phyloP scores from a whole-genome alignment of 2,113 vertebrate genomes.

The Gobiocypris rarus region DNA sequence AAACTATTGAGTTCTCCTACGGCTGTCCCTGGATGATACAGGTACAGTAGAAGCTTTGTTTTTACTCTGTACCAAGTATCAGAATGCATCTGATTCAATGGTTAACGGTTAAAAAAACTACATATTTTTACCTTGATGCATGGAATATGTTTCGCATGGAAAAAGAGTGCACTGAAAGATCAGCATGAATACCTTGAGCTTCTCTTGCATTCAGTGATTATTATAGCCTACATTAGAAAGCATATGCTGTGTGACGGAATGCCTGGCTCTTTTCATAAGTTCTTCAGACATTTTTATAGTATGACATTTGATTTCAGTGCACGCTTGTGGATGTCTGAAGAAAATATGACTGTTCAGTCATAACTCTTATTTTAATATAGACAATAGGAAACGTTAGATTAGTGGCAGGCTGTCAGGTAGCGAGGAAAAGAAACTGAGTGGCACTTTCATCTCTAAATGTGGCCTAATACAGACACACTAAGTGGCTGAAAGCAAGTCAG shows the following conservation, averaged over 20 bases:
- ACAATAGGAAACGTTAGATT: background rate
- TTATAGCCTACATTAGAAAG: background rate
- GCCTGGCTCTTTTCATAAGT: conserved; percentile 11
- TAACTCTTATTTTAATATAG: background rate
- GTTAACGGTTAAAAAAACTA: background rate
- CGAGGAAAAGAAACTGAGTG: background rate
- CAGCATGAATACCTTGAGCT: background rate
- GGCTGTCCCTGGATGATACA: conserved; percentile 22
- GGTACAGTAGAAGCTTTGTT: conserved; percentile 34
- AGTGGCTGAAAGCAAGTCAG: background rate
- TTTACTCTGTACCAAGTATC: background rate
- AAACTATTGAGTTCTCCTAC: conserved; percentile 46
- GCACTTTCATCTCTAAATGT: conserved; percentile 35
- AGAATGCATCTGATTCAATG: background rate
- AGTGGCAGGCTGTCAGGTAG: background rate
- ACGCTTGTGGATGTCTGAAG: background rate
- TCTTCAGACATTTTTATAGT: background rate
- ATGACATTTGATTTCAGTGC: background rate
- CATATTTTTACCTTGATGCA: background rate
- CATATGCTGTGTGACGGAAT: background rate
- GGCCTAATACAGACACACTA: background rate
- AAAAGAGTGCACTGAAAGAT: background rate
- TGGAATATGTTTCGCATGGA: too few relatives aligned
- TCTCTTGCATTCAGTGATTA: background rate
- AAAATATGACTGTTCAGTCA: conserved; percentile 1